Evolutionary conservation across 2,888 invertebrate genomes (phyloP).

Genomic region (Himalopsyche kuldschensis): DNA sequence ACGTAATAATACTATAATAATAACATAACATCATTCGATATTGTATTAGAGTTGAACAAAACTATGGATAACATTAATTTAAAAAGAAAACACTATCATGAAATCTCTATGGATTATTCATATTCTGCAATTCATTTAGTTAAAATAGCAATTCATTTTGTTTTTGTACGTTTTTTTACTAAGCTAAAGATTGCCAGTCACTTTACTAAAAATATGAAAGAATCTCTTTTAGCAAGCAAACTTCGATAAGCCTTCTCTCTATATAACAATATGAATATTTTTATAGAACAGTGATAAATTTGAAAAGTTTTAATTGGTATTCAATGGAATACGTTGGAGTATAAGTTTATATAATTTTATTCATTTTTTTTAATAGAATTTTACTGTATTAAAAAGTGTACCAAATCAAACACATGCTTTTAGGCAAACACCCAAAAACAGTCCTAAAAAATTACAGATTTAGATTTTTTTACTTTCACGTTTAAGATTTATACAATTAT

Average conservation of each 20-base stretch:
- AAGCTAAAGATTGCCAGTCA: constrained; percentile 7
- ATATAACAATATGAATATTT: neutral
- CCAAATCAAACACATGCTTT: neutral
- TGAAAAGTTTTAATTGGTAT: neutral
- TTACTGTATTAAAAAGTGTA: neutral
- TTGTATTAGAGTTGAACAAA: too few species aligned
- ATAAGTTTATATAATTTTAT: neutral
- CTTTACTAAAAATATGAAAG: constrained; percentile 7
- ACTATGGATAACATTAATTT: too few species aligned
- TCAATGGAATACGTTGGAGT: neutral
- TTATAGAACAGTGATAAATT: neutral
- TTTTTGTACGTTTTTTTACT: constrained; percentile 4
- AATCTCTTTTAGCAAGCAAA: neutral
- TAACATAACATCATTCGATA: too few species aligned
- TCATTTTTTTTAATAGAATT: neutral
- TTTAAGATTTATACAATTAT: neutral
- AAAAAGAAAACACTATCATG: neutral
- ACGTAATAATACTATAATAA: too few species aligned
- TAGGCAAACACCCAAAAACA: neutral
- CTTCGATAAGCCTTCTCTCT: neutral
- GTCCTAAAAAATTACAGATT: neutral
- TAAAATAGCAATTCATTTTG: neutral
- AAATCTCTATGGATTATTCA: neutral
- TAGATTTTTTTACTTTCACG: neutral
- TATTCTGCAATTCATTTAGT: too few species aligned